A percentile compares a stretch with the other conserved stretches of the same genome.
These are phyloP conservation scores for Lepilemur septentrionalis DNA, from an alignment of 2,797 vertebrate genomes.

Conservation along the genomic window DNA sequence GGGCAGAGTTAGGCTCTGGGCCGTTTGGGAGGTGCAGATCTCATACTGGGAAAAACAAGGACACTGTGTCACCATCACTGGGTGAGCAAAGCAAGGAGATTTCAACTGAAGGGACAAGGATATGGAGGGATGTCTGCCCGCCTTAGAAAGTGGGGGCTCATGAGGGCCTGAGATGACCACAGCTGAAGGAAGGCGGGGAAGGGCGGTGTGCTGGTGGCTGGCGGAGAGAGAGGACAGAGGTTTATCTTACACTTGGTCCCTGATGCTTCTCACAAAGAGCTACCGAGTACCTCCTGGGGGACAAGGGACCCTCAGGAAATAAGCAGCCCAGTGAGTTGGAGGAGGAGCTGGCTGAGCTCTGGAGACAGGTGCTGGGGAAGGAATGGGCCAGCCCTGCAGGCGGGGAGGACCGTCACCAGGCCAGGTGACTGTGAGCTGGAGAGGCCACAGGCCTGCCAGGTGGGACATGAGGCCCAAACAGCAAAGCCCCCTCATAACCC, in stretches of 20 bases:
- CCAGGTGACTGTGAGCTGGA: too few species aligned
- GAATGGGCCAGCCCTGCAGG: neutral
- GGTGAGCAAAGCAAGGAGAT: neutral
- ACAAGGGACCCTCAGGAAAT: neutral
- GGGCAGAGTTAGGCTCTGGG: neutral
- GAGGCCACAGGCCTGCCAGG: neutral
- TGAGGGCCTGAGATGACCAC: fast-evolving
- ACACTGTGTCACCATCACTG: neutral
- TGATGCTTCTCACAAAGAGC: too few species aligned
- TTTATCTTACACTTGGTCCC: fast-evolving
- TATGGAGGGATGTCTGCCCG: neutral
- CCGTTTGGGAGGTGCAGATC: fast-evolving
- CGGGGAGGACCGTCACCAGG: neutral
- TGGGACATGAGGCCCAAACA: too few species aligned
- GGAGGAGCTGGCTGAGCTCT: neutral
- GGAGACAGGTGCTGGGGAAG: fast-evolving
- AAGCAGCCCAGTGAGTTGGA: too few species aligned
- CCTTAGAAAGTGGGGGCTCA: neutral
- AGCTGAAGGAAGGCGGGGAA: neutral
- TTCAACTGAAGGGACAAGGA: neutral
- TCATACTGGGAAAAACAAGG: neutral
- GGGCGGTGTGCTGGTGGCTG: fast-evolving
- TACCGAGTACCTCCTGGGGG: neutral
- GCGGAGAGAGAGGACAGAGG: neutral
- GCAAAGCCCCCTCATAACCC: fast-evolving